A percentile compares a stretch with the other conserved stretches of the same genome.
These are phyloP conservation scores for Aphaenogaster rudis DNA, from an alignment of 1,140 invertebrate genomes.

Conservation along the genomic window DNA sequence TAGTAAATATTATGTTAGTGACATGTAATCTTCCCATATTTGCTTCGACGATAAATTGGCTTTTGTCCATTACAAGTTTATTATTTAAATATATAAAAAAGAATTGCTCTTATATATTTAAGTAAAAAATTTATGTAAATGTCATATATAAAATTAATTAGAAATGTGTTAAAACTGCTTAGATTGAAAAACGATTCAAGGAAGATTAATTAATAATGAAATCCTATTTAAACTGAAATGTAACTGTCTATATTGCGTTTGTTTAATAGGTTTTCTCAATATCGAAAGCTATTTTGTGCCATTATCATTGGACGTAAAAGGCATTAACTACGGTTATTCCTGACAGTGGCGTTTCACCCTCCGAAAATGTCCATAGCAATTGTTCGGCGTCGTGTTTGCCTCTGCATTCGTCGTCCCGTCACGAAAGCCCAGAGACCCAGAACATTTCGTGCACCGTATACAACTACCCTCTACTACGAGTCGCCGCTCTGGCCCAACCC, in stretches of 20 bases:
- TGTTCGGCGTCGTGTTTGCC: conserved; percentile 43
- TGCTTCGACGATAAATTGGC: neutral
- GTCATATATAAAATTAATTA: neutral
- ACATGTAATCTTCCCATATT: conserved; percentile 17
- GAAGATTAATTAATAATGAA: conserved; percentile 9
- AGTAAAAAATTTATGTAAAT: neutral
- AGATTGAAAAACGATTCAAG: neutral
- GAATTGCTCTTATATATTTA: neutral
- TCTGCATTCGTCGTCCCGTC: conserved; percentile 63
- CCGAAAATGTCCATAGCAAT: conserved; percentile 56
- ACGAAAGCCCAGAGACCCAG: conserved; percentile 69
- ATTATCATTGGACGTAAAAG: conserved; percentile 14
- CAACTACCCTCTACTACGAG: conserved; percentile 52
- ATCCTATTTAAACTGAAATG: neutral
- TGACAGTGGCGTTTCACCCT: conserved; percentile 59
- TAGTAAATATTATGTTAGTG: conserved; percentile 20
- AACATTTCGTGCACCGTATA: conserved; percentile 73
- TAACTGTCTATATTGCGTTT: neutral
- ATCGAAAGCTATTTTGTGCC: conserved; percentile 40
- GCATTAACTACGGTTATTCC: conserved; percentile 57
- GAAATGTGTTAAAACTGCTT: neutral
- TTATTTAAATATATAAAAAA: neutral
- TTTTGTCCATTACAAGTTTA: neutral
- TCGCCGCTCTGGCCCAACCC: conserved; percentile 50
- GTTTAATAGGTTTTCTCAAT: neutral